Evolutionary conservation across 1,140 invertebrate species (phyloP), one percentile per base, ranked within the genome.

Genomic region (Brachionus manjavacas): DNA sequence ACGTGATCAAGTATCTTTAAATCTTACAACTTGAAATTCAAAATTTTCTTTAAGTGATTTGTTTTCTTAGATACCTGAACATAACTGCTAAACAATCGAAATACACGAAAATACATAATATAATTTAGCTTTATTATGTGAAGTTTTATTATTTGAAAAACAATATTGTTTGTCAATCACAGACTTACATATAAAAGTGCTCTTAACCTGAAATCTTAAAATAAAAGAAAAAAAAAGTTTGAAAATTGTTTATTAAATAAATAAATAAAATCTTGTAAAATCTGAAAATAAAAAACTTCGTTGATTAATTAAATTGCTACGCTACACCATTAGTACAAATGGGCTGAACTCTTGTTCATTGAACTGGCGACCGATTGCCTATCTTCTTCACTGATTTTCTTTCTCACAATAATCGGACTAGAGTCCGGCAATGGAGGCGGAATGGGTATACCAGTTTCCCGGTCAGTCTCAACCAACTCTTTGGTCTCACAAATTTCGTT

Each of bases 331-430:
- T 72, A 72, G 35, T 72, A 72, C 16, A 72, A 72, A 72, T 72
- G 68, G 16, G 68, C 68, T 20, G 68, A 72, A 20, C 68, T 41
- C 16, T 72, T 72, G n/a, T 72, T 72, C 68, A 72, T 72, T 72
- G 68, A 72, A 72, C 68, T 72, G 16, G 68, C 68, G 31, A 72
- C n/a, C 16, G 68, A 72, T 41, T 72, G 68, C 31, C 68, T 35
- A 39, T 72, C 68, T 39, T 72, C 68, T 4, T 72, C 68, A 39
- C 14, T 46, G 3, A 72, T 14, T 11, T 72, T 72, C 41, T 72
- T 72, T 16, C 68, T 35, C 16, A 72, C 35, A 72, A 72, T 72
- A 16, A 41, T 41, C 6, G 68, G 35, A 41, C 68, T 72, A 2
- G 35, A 41, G 16, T 72, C 35, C 31, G 68, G 68, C 12, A 41